Conservation (phyloP, 2,888 invertebrate genomes). For the Limnephilus marmoratus region DNA sequence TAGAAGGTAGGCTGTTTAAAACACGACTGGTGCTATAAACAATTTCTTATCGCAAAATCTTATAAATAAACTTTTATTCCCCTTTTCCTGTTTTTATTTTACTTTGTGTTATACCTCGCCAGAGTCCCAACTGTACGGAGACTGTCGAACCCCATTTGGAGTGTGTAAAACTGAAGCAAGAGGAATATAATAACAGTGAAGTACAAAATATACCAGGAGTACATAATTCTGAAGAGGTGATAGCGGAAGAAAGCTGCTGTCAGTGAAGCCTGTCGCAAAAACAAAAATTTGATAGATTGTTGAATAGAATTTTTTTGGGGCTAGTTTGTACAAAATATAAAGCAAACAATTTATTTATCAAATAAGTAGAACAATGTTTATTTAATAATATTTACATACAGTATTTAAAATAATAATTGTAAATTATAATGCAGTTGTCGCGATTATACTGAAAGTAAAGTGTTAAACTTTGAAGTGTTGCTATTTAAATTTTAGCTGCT, state of each 20-base stretch:
- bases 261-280: no score
- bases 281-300: no score
- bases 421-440: neutral
- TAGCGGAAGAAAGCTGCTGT: no score
- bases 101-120: neutral
- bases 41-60: constrained; percentile 2
- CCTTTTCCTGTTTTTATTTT: neutral
- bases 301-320: no score
- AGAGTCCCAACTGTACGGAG: neutral
- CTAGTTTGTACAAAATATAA: no score
- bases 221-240: no score
- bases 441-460: neutral
- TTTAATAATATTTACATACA: neutral
- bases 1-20: neutral
- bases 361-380: neutral
- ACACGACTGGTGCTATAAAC: neutral
- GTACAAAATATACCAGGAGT: no score
- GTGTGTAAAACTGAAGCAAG: neutral
- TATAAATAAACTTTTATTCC: neutral
- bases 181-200: neutral
- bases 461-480: no score
- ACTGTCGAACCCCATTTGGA: no score
- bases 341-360: no score
- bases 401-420: neutral
- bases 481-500: constrained; percentile 2